These are phyloP conservation scores for Zaprionus gabonicus DNA, from an alignment of 1,140 invertebrate species.

Conservation along the genomic window DNA sequence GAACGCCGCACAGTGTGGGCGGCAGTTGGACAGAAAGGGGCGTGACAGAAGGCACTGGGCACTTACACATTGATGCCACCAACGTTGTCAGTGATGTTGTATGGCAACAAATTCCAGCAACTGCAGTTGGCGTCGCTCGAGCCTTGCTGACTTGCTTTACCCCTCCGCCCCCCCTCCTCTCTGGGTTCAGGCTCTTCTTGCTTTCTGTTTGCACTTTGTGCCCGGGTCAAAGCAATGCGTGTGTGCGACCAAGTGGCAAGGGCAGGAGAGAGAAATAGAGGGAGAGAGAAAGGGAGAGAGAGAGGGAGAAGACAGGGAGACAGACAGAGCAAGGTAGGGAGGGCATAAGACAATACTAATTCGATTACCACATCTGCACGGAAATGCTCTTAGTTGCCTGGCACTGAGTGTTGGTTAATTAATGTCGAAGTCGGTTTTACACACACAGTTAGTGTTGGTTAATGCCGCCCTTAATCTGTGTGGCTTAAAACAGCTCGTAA, in stretches of 20 bases:
- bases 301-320: not conserved
- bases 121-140: not conserved
- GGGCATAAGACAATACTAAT: conserved; percentile 21
- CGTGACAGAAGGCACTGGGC: not conserved
- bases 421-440: not conserved
- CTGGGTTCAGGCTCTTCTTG: conserved; percentile 1
- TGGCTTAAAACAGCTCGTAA: not conserved
- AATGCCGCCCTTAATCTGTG: conserved; percentile 4
- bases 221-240: conserved; percentile 24
- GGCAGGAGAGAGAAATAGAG: not conserved
- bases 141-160: not conserved
- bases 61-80: not conserved
- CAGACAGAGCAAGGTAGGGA: not conserved
- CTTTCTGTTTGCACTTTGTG: conserved; percentile 17
- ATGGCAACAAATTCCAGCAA: conserved; percentile 21
- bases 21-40: not conserved
- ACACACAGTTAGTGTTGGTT: conserved; percentile 26
- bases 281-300: not conserved
- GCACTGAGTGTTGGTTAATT: conserved; percentile 7
- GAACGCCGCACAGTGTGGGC: conserved; percentile 2
- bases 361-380: conserved; percentile 2
- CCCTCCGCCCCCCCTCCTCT: too few relatives aligned
- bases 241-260: not conserved
- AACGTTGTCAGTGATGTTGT: conserved; percentile 8
- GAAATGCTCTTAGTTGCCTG: conserved; percentile 9